These are phyloP conservation scores for Luperina testacea DNA, from an alignment of 2,888 invertebrate species.

Conservation along the genomic window DNA sequence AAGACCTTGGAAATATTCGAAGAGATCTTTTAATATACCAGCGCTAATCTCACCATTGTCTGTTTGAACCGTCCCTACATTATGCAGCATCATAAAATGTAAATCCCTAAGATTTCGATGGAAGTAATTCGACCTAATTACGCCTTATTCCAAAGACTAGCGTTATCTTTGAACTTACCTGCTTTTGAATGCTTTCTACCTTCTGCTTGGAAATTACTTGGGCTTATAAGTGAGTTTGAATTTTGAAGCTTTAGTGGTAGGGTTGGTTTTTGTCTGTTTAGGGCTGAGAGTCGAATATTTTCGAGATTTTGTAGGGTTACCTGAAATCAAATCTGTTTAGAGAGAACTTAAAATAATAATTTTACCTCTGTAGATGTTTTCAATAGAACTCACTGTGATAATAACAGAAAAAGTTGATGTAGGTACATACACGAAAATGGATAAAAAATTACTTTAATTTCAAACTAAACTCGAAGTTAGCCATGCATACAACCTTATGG, in stretches of 20 bases:
- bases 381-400: not conserved
- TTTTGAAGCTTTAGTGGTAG: conserved; percentile 41
- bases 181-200: conserved; percentile 74
- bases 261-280: conserved; percentile 53
- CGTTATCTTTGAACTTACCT: conserved; percentile 89
- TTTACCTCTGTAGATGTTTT: too few species aligned
- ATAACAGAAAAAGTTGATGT: too few species aligned
- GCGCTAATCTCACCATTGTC: conserved; percentile 46
- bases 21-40: conserved; percentile 19
- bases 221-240: conserved; percentile 39
- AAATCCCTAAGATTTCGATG: conserved; percentile 66
- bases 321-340: conserved; percentile 3
- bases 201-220: conserved; percentile 63
- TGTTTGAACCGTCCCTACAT: conserved; percentile 44
- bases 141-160: conserved; percentile 80
- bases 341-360: not conserved
- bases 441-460: too few species aligned
- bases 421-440: too few species aligned
- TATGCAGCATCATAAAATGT: conserved; percentile 62
- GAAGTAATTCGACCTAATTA: conserved; percentile 85
- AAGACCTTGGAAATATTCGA: conserved; percentile 17
- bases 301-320: conserved; percentile 65
- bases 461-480: too few species aligned
- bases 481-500: too few species aligned
- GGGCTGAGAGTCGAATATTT: conserved; percentile 72